These are phyloP conservation scores for Atrichornis clamosus DNA, from an alignment of 2,113 vertebrate species.

Conservation along the genomic window DNA sequence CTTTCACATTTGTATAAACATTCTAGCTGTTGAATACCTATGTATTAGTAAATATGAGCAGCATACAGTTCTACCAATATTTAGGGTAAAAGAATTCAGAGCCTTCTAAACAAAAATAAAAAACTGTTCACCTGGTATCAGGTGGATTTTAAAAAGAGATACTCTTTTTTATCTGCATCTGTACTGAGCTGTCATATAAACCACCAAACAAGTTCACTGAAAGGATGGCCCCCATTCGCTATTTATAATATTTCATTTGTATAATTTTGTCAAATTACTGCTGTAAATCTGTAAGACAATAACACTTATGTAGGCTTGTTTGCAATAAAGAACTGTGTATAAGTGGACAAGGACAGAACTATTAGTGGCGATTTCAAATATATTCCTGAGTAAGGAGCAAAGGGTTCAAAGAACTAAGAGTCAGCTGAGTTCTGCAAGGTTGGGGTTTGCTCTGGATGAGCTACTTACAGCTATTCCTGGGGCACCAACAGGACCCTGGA, in stretches of 20 bases:
- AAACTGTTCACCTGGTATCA: not conserved
- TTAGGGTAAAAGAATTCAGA: not conserved
- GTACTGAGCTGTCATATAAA: not conserved
- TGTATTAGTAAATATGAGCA: not conserved
- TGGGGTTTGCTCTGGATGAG: not conserved
- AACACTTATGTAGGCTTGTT: not conserved
- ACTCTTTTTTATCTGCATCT: not conserved
- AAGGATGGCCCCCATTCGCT: not conserved
- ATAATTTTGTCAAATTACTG: not conserved
- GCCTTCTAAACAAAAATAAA: not conserved
- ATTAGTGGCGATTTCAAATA: not conserved
- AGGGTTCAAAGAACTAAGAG: not conserved
- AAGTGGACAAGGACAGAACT: not conserved
- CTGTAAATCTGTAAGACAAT: not conserved
- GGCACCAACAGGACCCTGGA: constrained; percentile 92
- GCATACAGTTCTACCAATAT: not conserved
- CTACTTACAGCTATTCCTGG: constrained; percentile 93
- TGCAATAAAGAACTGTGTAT: not conserved
- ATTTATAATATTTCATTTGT: not conserved
- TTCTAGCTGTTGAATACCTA: not conserved
- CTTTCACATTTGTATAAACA: not conserved
- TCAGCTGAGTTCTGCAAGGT: not conserved
- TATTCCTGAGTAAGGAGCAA: not conserved
- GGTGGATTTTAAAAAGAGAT: not conserved
- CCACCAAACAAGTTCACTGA: not conserved